A percentile compares a stretch with the other conserved stretches of the same genome.
Evolutionary conservation across 1,140 invertebrate genomes (phyloP).

Genomic region (Pachypeltis micranthus): DNA sequence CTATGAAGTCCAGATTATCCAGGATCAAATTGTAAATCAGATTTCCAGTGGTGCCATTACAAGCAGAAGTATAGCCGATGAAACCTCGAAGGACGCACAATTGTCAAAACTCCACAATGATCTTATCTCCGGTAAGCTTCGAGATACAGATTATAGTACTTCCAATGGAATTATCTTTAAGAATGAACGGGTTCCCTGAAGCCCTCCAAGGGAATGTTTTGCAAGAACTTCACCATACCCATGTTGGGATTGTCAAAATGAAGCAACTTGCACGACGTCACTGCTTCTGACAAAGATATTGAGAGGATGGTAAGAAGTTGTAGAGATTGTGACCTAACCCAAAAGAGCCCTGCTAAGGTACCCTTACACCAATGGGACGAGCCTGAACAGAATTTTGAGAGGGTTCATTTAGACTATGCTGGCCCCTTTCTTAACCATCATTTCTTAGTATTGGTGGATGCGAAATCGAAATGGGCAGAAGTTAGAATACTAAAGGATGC

Average conservation of each 20-base stretch:
- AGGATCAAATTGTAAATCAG: background rate
- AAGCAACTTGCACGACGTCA: conserved; percentile 32
- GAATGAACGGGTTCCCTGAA: background rate
- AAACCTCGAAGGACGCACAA: background rate
- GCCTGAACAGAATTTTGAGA: background rate
- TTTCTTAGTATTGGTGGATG: background rate
- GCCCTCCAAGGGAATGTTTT: background rate
- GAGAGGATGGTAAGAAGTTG: background rate
- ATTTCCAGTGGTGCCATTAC: background rate
- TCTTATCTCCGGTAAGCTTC: background rate
- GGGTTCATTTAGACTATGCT: no score
- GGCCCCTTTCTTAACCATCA: background rate
- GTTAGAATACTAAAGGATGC: background rate
- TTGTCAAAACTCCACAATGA: background rate
- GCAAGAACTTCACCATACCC: conserved; percentile 25
- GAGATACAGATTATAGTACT: background rate
- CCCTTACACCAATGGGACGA: background rate
- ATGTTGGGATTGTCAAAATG: conserved; percentile 33
- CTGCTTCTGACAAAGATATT: conserved; percentile 30
- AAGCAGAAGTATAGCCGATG: background rate
- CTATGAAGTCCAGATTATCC: background rate
- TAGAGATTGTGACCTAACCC: background rate
- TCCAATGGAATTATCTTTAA: background rate
- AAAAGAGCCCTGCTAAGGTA: background rate
- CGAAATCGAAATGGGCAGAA: background rate